phyloP scores from a whole-genome alignment of 2,797 vertebrate species.

The Aplochiton taeniatus region DNA sequence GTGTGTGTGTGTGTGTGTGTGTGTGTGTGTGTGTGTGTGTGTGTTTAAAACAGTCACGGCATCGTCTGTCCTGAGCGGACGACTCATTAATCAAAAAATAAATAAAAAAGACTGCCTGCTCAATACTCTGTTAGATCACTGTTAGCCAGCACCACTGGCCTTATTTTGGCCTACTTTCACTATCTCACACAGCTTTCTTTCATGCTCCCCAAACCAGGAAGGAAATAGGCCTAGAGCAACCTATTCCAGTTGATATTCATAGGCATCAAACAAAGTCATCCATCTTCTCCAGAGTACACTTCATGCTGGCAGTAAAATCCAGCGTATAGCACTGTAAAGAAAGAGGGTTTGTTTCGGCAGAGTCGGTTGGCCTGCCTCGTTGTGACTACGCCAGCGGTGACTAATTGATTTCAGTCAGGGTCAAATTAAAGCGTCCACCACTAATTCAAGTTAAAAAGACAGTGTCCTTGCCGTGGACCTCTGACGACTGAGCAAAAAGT shows the following conservation, averaged over 20 bases:
- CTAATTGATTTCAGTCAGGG: slow-evolving; percentile 64
- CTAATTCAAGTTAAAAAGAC: slow-evolving; percentile 64
- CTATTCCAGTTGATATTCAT: not conserved
- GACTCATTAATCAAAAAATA: not conserved
- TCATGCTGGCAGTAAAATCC: too few relatives aligned
- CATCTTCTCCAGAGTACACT: too few relatives aligned
- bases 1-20: not conserved
- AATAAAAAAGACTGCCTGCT: slow-evolving; percentile 5
- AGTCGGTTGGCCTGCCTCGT: slow-evolving; percentile 25
- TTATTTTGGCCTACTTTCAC: not conserved
- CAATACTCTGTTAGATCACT: slow-evolving; percentile 3
- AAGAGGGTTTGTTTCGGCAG: too few relatives aligned
- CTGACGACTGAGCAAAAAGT: slow-evolving; percentile 45
- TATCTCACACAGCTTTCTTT: not conserved
- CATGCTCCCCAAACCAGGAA: not conserved
- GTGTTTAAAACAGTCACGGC: not conserved
- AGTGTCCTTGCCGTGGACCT: slow-evolving; percentile 61
- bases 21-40: not conserved
- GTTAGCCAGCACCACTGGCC: not conserved
- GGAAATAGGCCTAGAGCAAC: not conserved
- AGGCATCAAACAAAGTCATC: not conserved
- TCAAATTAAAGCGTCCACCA: slow-evolving; percentile 54
- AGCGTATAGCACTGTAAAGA: too few relatives aligned
- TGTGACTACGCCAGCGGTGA: slow-evolving; percentile 37
- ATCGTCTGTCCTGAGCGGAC: not conserved